Conservation (phyloP, 2,797 vertebrate species). For the Setipinna tenuifilis region DNA sequence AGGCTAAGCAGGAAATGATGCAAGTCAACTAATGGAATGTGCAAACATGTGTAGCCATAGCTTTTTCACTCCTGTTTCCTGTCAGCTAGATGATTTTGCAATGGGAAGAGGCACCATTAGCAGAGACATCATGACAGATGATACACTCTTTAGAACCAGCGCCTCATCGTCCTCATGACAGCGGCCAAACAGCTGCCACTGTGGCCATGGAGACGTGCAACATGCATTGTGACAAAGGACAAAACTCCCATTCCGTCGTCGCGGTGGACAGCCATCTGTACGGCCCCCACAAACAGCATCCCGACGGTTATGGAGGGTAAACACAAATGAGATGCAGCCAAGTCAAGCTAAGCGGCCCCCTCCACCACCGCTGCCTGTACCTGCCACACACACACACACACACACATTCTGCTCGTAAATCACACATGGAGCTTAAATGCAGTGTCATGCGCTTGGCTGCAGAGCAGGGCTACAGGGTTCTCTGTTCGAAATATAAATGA, state of each 20-base stretch:
- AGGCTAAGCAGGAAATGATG: neutral
- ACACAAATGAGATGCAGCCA: neutral
- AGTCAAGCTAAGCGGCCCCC: neutral
- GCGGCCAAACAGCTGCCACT: neutral
- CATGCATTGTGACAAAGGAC: neutral
- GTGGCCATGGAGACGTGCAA: too few relatives aligned
- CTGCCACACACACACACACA: neutral
- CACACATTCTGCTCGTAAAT: neutral
- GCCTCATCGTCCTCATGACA: neutral
- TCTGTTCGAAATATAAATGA: constrained; percentile 3
- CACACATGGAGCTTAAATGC: constrained; percentile 15
- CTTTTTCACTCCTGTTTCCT: neutral
- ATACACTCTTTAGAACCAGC: neutral
- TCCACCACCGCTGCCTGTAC: neutral
- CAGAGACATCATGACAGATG: neutral
- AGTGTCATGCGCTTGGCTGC: constrained; percentile 12
- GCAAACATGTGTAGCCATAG: neutral
- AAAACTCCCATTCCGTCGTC: neutral
- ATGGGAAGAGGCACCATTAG: neutral
- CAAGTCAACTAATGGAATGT: neutral
- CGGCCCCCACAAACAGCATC: neutral
- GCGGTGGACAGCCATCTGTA: neutral
- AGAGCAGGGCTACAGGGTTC: neutral
- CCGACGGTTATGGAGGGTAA: neutral
- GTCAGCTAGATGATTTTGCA: neutral